Base-by-base conservation (phyloP, 2,797 vertebrate genomes). In the Tiaroga cobitis region DNA sequence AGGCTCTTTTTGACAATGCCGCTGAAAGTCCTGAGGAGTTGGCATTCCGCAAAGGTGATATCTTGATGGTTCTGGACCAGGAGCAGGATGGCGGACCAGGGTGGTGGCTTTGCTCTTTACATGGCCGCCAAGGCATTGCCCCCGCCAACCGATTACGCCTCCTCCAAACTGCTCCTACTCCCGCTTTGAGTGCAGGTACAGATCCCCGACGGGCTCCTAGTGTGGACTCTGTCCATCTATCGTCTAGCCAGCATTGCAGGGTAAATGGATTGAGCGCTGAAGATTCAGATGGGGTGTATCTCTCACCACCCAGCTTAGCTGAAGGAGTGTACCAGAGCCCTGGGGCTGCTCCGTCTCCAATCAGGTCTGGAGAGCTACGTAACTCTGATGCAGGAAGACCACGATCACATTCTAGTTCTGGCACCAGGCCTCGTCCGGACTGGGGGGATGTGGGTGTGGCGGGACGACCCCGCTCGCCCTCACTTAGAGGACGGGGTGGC, bases 21-120 rank as follows among this genome's bases (percentile, higher is more conserved):
- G 97, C 97, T 0, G 97, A 98, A 92, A 97, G 96, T 90, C 96
- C 96, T 0, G 97, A 98, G 90, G 97, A 98, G 89, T 92, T 98
- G 88, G 97, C 96, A 16, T 98, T 98, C 91, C 94, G 96, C 43
- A 96, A 97, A 90, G 97, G 97, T 0, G 97, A 98, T 49, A 96
- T 98, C 88, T 94, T 98, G 51, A 96, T 97, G 94, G 96, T 98
- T 26, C 94, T 98, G 54, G 96, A 97, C 69, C 93, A 93, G 68
- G 95, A 97, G 92, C 94, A 95, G 73, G 92, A 93, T 0, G 95
- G 95, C 0, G 95, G 96, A 0, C 95, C 96, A 0, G 96, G 97
- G 0, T 98, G 97, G 92, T 98, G 97, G 97, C 95, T 97, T 32
- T 98, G 97, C 89, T 97, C 97, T 2, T 91, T 98, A 51, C 96